Percentiles rank a stretch among this genome's conserved stretches.
Conservation (phyloP, 2,888 invertebrate genomes). For the Habrosyne pyritoides region DNA sequence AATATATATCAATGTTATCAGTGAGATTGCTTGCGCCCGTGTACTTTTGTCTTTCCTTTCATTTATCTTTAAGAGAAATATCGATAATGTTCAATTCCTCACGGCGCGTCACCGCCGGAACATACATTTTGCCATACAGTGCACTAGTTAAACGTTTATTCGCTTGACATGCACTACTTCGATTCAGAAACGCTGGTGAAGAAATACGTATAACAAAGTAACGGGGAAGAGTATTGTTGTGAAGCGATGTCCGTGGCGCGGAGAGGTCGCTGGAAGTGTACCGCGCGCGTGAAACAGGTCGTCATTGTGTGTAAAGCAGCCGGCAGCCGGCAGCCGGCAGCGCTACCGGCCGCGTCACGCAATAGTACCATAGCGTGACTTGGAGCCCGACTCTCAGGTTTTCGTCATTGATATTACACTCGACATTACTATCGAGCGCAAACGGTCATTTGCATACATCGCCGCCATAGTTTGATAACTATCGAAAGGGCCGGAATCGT, state of each 20-base stretch:
- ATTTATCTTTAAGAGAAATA: too few species aligned
- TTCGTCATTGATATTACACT: too few species aligned
- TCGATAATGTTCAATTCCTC: too few species aligned
- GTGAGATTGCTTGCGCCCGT: not conserved
- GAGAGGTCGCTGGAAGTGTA: constrained; percentile 17
- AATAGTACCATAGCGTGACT: not conserved
- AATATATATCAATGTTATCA: too few species aligned
- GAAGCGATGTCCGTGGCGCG: constrained; percentile 5
- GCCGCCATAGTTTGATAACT: too few species aligned
- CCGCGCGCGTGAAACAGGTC: constrained; percentile 22
- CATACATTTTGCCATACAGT: too few species aligned
- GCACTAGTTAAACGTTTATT: too few species aligned
- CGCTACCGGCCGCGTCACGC: not conserved
- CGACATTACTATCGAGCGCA: too few species aligned
- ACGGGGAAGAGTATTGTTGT: not conserved
- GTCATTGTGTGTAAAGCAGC: constrained; percentile 22
- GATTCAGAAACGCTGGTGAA: not conserved
- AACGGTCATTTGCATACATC: too few species aligned
- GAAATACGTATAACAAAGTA: not conserved
- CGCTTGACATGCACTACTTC: not conserved
- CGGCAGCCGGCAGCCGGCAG: not conserved
- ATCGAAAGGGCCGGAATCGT: too few species aligned
- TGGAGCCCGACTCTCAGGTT: not conserved
- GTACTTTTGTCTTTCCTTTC: too few species aligned
- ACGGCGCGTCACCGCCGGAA: too few species aligned